Evolutionary conservation across 2,113 vertebrate species (phyloP), one percentile per base, ranked within the genome.

Genomic region (Vidua macroura): DNA sequence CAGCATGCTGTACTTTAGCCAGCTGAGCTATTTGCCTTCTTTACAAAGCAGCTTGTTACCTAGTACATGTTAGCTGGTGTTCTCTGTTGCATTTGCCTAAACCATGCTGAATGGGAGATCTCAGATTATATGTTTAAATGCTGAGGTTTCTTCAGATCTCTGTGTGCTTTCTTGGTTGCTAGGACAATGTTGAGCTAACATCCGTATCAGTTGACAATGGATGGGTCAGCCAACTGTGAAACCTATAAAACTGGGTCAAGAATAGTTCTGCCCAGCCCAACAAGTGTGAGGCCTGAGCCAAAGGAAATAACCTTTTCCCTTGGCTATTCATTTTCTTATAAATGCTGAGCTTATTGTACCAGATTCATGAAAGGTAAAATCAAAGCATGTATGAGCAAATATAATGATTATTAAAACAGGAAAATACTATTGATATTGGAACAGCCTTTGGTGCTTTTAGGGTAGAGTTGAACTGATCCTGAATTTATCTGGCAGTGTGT

Each of bases 401-500:
- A 77, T 80, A 94, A 91, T 89, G 78, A 92, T 77, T 90, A 91
- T 94, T 96, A 80, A 85, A 94, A 80, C 81, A 89, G 86, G 88
- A 91, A 94, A 93, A 88, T 74, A 67, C 35, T 96, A 95, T 96
- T 96, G 92, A 81, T 96, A 84, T 78, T 97, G 95, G 96, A 96
- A 84, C 77, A 66, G 74, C 35, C 64, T 93, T 93, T 83, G 48
- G 60, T 86, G 73, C 43, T 96, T 84, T 95, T 69, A 84, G 74
- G 23, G 62, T 64, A 87, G 18, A 86, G n/a, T 85, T 89, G 82
- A 93, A 74, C 48, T 49, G 33, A 72, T 86, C 49, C 66, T 73
- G 73, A 76, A 83, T 58, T 64, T 80, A 78, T 95, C 92, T 96
- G 90, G 83, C 90, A 91, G 33, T 1, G 13, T 76, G 67, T 86